Percentiles rank a stretch among this genome's conserved stretches.
phyloP scores from a whole-genome alignment of 2,888 invertebrate genomes.

The Aporophyla lueneburgensis region DNA sequence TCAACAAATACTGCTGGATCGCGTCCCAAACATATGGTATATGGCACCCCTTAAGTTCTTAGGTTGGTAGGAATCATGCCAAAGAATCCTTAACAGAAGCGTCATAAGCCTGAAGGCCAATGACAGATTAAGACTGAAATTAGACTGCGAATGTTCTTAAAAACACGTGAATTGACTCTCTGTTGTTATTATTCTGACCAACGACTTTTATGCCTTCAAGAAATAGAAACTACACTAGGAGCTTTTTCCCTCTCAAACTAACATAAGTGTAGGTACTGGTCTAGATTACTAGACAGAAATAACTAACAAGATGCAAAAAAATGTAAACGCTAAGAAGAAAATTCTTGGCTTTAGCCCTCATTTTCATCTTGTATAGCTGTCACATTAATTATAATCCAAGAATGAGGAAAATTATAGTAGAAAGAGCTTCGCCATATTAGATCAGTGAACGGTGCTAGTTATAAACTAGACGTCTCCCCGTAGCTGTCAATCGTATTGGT shows the following conservation, averaged over 20 bases:
- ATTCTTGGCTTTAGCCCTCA: not conserved
- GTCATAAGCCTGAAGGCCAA: no score
- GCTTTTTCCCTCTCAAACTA: not conserved
- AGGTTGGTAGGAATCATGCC: not conserved
- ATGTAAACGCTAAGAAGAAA: no score
- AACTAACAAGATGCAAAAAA: not conserved
- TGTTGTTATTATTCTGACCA: not conserved
- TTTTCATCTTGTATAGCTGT: not conserved
- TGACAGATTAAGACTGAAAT: no score
- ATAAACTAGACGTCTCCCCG: not conserved
- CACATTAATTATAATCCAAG: slow-evolving; percentile 17
- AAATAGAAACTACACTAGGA: not conserved
- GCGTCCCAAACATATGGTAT: not conserved
- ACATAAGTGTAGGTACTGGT: not conserved
- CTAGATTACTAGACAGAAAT: not conserved
- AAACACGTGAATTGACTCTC: no score
- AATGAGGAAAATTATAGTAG: slow-evolving; percentile 37
- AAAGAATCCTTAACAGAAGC: no score
- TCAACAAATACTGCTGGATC: not conserved
- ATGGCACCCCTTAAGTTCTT: not conserved
- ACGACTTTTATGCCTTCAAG: not conserved
- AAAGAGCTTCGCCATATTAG: slow-evolving; percentile 16
- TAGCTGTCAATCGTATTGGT: slow-evolving; percentile 38
- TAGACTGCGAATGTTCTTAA: no score
- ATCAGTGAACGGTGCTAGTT: slow-evolving; percentile 34